Percentiles rank a stretch among this genome's conserved stretches.
Evolutionary conservation across 2,888 invertebrate genomes (phyloP).

Genomic region (Himalopsyche kuldschensis): DNA sequence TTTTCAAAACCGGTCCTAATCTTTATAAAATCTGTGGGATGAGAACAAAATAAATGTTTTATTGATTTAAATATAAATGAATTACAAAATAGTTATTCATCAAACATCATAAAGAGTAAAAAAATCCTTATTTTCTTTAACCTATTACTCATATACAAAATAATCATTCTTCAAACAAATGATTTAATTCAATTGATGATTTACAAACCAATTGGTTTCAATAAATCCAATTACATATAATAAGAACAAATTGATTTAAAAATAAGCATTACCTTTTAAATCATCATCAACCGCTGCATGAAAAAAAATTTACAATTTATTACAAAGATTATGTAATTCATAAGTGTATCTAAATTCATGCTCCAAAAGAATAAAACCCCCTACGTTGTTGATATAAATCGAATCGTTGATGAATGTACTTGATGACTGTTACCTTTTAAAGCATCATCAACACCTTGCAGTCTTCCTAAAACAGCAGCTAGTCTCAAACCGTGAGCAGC

Average conservation of each 20-base stretch:
- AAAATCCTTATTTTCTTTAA: too few species aligned
- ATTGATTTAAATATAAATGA: too few species aligned
- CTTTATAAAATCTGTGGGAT: too few species aligned
- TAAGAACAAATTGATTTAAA: neutral
- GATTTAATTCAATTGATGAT: neutral
- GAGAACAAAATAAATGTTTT: too few species aligned
- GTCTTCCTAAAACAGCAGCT: conserved; percentile 71
- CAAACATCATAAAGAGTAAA: too few species aligned
- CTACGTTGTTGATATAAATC: too few species aligned
- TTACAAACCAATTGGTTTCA: neutral
- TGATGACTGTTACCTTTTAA: conserved; percentile 62
- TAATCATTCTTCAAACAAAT: neutral
- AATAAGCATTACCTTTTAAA: conserved; percentile 35
- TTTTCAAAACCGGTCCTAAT: too few species aligned
- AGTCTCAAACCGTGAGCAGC: conserved; percentile 70
- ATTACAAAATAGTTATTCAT: too few species aligned
- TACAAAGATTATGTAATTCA: neutral
- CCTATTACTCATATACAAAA: neutral
- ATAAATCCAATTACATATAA: neutral
- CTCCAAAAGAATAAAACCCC: too few species aligned
- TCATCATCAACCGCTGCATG: conserved; percentile 39
- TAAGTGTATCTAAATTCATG: neutral
- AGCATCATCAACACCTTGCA: conserved; percentile 77
- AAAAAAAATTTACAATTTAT: neutral
- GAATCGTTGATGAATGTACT: too few species aligned